Evolutionary conservation across 2,797 vertebrate species (phyloP).

Genomic region (Sylvia borin): DNA sequence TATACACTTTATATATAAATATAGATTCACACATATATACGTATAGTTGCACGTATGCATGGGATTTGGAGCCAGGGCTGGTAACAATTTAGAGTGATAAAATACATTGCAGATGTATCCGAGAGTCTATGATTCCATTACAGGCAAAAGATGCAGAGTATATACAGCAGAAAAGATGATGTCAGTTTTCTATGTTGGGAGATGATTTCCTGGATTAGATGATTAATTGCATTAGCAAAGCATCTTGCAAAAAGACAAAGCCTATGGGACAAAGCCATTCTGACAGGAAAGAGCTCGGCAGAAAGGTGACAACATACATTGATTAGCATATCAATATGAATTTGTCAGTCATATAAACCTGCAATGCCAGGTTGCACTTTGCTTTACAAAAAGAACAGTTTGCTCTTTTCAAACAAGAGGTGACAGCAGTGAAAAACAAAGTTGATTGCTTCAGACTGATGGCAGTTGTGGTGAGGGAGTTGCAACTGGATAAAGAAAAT

Average conservation of each 20-base stretch:
- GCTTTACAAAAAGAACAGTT: background rate
- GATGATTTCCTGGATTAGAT: background rate
- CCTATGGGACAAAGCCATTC: background rate
- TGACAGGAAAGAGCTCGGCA: background rate
- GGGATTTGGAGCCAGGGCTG: background rate
- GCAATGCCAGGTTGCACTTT: background rate
- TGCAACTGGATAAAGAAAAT: background rate
- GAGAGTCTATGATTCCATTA: background rate
- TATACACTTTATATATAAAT: background rate
- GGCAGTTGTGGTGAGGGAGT: background rate
- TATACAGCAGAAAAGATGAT: background rate
- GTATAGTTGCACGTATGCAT: background rate
- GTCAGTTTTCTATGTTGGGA: background rate
- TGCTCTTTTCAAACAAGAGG: conserved; percentile 8
- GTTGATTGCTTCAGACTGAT: background rate
- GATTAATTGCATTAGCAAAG: background rate
- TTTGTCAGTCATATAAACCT: conserved; percentile 25
- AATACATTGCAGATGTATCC: background rate
- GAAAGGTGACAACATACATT: background rate
- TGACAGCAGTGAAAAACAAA: conserved; percentile 20
- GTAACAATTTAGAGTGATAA: background rate
- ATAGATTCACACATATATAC: background rate
- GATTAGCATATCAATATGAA: conserved; percentile 50
- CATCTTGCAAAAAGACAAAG: background rate
- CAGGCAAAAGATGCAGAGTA: background rate